These are phyloP conservation scores for Agrotis ipsilon DNA, from an alignment of 2,888 invertebrate genomes.

Conservation along the genomic window DNA sequence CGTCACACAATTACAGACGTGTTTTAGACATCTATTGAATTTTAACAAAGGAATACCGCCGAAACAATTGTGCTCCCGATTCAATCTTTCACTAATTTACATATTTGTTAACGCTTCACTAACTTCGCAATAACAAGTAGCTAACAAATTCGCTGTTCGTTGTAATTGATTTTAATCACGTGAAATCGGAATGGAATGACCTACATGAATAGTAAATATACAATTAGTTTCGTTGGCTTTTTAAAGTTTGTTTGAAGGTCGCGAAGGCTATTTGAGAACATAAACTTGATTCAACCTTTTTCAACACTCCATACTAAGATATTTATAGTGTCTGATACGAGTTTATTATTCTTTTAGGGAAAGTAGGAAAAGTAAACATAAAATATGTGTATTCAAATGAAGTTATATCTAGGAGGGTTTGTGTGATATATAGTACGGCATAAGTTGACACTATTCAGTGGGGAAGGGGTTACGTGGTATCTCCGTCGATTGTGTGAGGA, in stretches of 20 bases:
- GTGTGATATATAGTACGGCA: conserved; percentile 47
- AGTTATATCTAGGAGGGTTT: conserved; percentile 31
- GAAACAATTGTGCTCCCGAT: conserved; percentile 46
- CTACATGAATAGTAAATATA: conserved; percentile 32
- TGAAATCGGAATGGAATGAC: conserved; percentile 34
- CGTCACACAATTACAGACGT: conserved; percentile 38
- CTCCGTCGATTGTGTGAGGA: conserved; percentile 39
- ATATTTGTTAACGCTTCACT: conserved; percentile 43
- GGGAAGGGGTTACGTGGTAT: conserved; percentile 49
- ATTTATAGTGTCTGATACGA: conserved; percentile 38
- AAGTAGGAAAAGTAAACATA: conserved; percentile 45
- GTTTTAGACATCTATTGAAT: conserved; percentile 60
- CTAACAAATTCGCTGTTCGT: conserved; percentile 41
- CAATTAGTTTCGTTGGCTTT: conserved; percentile 21
- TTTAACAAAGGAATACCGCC: conserved; percentile 49
- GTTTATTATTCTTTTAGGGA: conserved; percentile 54
- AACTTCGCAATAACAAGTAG: conserved; percentile 33
- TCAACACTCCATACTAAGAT: conserved; percentile 39
- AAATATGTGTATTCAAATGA: conserved; percentile 58
- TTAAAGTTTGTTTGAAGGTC: conserved; percentile 40
- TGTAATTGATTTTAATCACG: conserved; percentile 47
- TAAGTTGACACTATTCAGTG: conserved; percentile 45
- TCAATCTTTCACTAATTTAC: conserved; percentile 56
- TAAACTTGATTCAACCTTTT: conserved; percentile 51
- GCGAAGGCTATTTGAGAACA: conserved; percentile 26